These are phyloP conservation scores for Actinia equina DNA, from an alignment of 64 coral and sea anemone species.

Conservation along the genomic window DNA sequence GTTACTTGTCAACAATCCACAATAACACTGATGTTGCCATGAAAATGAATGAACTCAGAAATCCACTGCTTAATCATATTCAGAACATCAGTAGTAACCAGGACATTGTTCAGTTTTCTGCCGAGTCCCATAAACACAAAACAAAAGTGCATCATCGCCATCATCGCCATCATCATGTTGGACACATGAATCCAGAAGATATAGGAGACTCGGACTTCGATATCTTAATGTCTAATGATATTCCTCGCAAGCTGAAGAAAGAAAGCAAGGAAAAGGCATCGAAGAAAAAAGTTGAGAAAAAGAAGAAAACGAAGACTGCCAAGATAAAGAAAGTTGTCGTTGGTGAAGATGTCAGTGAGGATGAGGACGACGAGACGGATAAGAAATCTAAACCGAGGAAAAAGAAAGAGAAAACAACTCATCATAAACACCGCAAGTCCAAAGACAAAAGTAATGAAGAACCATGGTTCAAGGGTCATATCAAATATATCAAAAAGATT, in stretches of 20 bases:
- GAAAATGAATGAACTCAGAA: not conserved
- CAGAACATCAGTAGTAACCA: not conserved
- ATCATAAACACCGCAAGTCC: not conserved
- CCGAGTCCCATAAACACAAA: constrained; percentile 31
- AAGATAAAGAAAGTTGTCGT: constrained; percentile 11
- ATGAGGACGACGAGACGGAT: not conserved
- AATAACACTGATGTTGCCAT: not conserved
- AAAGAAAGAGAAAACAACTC: not conserved
- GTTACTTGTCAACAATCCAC: not conserved
- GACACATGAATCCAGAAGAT: constrained; percentile 58
- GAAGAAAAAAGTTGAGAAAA: constrained; percentile 12
- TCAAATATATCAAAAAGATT: constrained; percentile 29
- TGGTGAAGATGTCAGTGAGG: constrained; percentile 34
- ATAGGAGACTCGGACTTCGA: constrained; percentile 93
- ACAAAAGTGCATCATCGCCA: not conserved
- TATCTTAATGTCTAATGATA: constrained; percentile 90
- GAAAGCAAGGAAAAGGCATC: not conserved
- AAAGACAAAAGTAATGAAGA: not conserved
- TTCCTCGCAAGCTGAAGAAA: constrained; percentile 55
- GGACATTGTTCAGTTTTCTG: constrained; percentile 38
- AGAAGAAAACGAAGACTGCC: constrained; percentile 8
- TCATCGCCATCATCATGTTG: constrained; percentile 11
- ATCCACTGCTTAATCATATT: not conserved
- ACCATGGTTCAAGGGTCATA: constrained; percentile 31
- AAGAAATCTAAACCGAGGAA: constrained; percentile 13